Evolutionary conservation across 2,888 invertebrate species (phyloP), one percentile per base, ranked within the genome.

Genomic region (Poecilobothrus nobilitatus): DNA sequence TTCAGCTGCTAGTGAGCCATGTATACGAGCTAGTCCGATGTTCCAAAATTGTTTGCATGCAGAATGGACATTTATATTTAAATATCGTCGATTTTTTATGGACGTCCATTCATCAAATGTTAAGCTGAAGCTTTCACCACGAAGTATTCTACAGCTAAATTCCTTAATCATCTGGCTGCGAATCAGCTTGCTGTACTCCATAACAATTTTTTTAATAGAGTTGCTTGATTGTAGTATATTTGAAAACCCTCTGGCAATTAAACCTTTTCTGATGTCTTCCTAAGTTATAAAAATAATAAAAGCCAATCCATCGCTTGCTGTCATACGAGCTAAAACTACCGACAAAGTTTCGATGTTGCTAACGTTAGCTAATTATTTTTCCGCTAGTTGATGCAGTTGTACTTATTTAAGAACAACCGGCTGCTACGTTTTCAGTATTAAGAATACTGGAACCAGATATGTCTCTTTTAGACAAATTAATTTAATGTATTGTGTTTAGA

Each of bases 51-150:
- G 63, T 41, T 18, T 33, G 18, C n/a, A 9, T 12, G 4, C 34
- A 20, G 68, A 61, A 27, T 63, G 41, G 22, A 68, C 27, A 68
- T 66, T 68, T 10, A 68, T 63, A 63, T 68, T 68, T 22, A 66
- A 44, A 27, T 66, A 68, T 5, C 63, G 66, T 8, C 63, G 21
- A 66, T 68, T 68, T 63, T 65, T 62, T n/a, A 68, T 22, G 12
- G 61, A 62, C 27, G 66, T 68, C 68, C 66, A 68, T 34, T 68
- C 66, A 27, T 63, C 68, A 66, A 66, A 68, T n/a, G 68, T 66
- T 15, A 68, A 15, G 33, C 66, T 68, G 10, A 66, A 68, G 37
- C 27, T 21, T 66, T 66, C 27, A 18, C 63, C 63, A 5, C 63
- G 63, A 63, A 63, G 33, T 27, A 18, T 27, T 33, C 8, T 5